Percentiles rank a stretch among this genome's conserved stretches.
phyloP scores from a whole-genome alignment of 2,113 vertebrate genomes.

The Regulus satrapa region DNA sequence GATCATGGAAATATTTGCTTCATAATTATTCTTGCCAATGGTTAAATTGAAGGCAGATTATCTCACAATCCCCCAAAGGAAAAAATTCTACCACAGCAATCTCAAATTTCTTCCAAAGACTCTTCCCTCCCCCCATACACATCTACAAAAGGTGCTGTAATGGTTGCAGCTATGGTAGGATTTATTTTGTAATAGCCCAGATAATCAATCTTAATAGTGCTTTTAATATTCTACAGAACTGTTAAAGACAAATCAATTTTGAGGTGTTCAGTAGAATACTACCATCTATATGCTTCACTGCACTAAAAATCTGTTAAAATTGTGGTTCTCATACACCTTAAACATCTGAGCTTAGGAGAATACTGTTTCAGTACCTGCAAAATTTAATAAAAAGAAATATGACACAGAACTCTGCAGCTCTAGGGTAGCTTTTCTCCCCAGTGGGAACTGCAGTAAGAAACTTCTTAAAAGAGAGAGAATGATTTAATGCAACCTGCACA shows the following conservation, averaged over 20 bases:
- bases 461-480: neutral
- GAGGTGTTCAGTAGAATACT: neutral
- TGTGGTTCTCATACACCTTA: neutral
- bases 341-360: neutral
- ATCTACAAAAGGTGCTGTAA: neutral
- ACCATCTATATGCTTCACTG: neutral
- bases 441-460: neutral
- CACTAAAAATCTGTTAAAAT: neutral
- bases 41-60: neutral
- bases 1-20: neutral
- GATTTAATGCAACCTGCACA: neutral
- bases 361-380: neutral
- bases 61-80: neutral
- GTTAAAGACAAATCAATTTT: neutral
- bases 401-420: neutral
- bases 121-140: neutral
- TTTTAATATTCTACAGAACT: neutral
- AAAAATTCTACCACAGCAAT: neutral
- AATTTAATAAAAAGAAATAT: neutral
- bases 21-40: neutral
- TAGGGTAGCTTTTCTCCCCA: neutral
- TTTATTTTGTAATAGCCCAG: neutral
- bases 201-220: neutral
- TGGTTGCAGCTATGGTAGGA: neutral
- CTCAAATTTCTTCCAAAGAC: neutral